Conservation (phyloP, 2,888 invertebrate genomes). For the Hirtodrosophila duncani region DNA sequence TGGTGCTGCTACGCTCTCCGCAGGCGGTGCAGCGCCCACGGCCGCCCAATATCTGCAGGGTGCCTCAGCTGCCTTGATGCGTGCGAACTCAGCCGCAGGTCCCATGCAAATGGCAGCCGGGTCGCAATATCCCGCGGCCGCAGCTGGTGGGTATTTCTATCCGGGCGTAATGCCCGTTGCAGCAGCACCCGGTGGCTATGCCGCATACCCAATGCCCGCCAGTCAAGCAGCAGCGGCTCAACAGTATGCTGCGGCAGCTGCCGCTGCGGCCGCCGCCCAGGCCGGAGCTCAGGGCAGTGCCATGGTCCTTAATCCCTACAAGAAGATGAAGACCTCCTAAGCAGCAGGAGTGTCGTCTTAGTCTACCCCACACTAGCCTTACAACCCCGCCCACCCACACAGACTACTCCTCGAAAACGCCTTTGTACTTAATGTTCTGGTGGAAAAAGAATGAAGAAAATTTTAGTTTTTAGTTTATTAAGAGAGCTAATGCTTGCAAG, state of each 20-base stretch:
- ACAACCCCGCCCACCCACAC: constrained; percentile 1
- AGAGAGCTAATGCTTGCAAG: too few species aligned
- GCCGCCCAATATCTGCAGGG: constrained; percentile 50
- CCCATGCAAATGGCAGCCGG: constrained; percentile 47
- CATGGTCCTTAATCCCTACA: constrained; percentile 88
- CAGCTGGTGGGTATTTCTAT: constrained; percentile 77
- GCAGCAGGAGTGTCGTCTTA: too few species aligned
- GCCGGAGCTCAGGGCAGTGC: constrained; percentile 66
- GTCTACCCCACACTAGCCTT: background rate
- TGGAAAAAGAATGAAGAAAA: too few species aligned
- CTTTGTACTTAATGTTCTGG: constrained; percentile 63
- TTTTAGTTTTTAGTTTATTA: too few species aligned
- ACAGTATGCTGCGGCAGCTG: constrained; percentile 62
- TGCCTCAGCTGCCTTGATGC: constrained; percentile 30
- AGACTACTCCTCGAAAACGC: constrained; percentile 28
- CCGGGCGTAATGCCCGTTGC: constrained; percentile 78
- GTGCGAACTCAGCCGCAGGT: constrained; percentile 46
- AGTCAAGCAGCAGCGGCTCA: constrained; percentile 55
- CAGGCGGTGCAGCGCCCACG: constrained; percentile 34
- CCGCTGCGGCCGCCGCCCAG: constrained; percentile 57
- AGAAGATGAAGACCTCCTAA: constrained; percentile 91
- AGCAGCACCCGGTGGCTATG: constrained; percentile 74
- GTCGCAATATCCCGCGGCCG: constrained; percentile 63
- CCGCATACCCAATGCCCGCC: constrained; percentile 76
- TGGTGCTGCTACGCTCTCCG: constrained; percentile 15